Evolutionary conservation across 2,113 vertebrate species (phyloP).

Genomic region (Motacilla alba): DNA sequence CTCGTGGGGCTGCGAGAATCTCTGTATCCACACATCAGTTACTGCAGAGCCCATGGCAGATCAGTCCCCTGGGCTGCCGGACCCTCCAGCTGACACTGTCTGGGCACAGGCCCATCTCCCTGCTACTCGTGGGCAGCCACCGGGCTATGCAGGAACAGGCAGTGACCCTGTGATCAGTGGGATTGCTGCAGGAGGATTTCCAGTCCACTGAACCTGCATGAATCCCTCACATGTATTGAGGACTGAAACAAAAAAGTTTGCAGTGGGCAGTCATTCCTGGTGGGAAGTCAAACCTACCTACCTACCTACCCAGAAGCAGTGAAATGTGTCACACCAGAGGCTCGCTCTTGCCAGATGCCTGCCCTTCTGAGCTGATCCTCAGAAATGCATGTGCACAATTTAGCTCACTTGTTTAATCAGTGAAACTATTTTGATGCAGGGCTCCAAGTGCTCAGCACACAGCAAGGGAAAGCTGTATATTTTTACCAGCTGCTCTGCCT

Average conservation of each 20-base stretch:
- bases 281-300: not conserved
- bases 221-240: not conserved
- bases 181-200: not conserved
- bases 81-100: not conserved
- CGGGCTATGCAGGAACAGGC: not conserved
- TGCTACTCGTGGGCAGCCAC: fast-evolving
- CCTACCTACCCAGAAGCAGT: not conserved
- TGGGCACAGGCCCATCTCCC: not conserved
- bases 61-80: not conserved
- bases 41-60: not conserved
- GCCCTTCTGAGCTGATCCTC: not conserved
- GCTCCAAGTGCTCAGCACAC: not conserved
- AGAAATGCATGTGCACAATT: not conserved
- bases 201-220: not conserved
- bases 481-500: not conserved
- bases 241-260: not conserved
- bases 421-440: not conserved
- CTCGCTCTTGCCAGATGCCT: not conserved
- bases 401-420: not conserved
- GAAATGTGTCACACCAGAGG: not conserved
- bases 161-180: not conserved
- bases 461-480: not conserved
- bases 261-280: not conserved
- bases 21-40: fast-evolving
- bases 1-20: not conserved